Evolutionary conservation across 2,113 vertebrate species (phyloP).

Genomic region (Notarius lentiginosus): DNA sequence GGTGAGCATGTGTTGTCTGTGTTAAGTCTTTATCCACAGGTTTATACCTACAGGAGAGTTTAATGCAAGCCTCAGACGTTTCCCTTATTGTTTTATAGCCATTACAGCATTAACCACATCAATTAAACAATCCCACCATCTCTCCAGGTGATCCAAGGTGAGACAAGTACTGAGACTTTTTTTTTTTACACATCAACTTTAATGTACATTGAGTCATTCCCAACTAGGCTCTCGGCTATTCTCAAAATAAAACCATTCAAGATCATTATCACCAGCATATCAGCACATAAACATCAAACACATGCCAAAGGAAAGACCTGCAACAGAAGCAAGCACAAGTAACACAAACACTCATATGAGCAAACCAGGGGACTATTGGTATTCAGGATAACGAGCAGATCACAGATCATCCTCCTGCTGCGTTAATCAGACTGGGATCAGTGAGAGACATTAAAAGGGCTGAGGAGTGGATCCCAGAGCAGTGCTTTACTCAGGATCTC

Average conservation of each 20-base stretch:
- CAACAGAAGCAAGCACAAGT: background rate
- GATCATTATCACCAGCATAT: constrained; percentile 3
- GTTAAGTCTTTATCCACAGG: constrained; percentile 9
- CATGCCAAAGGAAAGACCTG: background rate
- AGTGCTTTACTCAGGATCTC: constrained; percentile 23
- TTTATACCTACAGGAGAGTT: constrained; percentile 45
- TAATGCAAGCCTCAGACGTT: constrained; percentile 36
- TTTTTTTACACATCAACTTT: constrained; percentile 3
- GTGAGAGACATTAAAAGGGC: constrained; percentile 1
- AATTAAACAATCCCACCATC: constrained; percentile 26
- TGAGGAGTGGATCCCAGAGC: constrained; percentile 13
- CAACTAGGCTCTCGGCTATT: background rate
- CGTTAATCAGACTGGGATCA: background rate
- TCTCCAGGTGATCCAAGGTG: constrained; percentile 22
- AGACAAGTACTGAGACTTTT: background rate
- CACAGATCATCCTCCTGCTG: background rate
- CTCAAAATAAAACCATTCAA: background rate
- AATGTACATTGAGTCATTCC: background rate
- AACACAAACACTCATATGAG: background rate
- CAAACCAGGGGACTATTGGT: background rate
- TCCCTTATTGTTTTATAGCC: constrained; percentile 22
- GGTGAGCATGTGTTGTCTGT: constrained; percentile 12
- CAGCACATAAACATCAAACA: background rate
- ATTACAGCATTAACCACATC: constrained; percentile 30
- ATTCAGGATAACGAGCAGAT: constrained; percentile 8